Base-by-base conservation (phyloP, 2,888 invertebrate genomes). In the Limnephilus auricula region DNA sequence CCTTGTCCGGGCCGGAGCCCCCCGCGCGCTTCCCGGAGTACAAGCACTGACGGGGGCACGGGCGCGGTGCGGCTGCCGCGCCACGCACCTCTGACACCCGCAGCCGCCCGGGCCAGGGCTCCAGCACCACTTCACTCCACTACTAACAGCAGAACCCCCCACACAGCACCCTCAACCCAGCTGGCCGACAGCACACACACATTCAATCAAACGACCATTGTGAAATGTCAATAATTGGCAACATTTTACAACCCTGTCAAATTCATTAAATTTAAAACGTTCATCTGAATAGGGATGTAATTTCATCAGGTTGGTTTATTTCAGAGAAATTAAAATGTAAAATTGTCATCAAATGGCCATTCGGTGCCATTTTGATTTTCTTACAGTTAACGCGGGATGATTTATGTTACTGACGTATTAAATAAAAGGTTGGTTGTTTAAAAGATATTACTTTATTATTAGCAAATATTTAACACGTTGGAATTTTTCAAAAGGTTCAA, bases 11-110 rank as follows among this genome's bases (percentile, higher is more conserved):
- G 94, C 94, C 95, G 91, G 93, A 94, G 94, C 91, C 88, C 94
- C 95, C 94, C 94, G 96, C 96, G 94, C 96, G 96, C 94, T 97
- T 97, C 95, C 97, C 97, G 95, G 97, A 97, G 96, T 97, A 97
- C 96, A 97, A 97, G 96, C 97, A 97, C 97, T 97, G 97, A 97
- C 97, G 95, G 94, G 95, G 92, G 90, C 92, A 90, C 93, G 93
- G 93, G 93, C 93, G 95, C 93, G 91, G 90, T 93, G 94, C 93
- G 93, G 94, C 92, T 93, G 93, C 93, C 93, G 93, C 93, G 93
- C 94, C 93, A 93, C 93, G 92, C 93, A 93, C 92, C 93, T 93
- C 92, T 94, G 93, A 93, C 92, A 93, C 92, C 93, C 91, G 92
- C 92, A 90, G 90, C 93, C 86, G 93, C 78, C 83, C 84, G 32